Conservation (phyloP, 2,113 vertebrate species). For the Gavialis gangeticus region DNA sequence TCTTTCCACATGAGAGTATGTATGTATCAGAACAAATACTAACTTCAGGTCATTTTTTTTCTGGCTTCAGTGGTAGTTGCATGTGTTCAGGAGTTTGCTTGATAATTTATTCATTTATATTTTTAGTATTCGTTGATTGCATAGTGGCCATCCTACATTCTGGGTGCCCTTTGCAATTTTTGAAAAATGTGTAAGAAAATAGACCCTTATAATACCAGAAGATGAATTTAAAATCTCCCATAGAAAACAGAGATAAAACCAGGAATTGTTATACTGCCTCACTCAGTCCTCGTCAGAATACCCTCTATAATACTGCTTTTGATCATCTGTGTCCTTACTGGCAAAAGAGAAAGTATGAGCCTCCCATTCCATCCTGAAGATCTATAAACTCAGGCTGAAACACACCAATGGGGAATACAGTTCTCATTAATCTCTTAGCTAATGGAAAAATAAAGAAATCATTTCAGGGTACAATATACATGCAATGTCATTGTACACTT, state of each 20-base stretch:
- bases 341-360: neutral
- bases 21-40: neutral
- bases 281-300: neutral
- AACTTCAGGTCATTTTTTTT: neutral
- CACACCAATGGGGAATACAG: neutral
- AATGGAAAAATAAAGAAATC: neutral
- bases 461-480: neutral
- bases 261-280: neutral
- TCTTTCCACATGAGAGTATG: neutral
- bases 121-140: neutral
- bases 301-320: neutral
- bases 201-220: neutral
- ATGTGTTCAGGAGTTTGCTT: neutral
- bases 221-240: neutral
- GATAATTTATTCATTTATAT: neutral
- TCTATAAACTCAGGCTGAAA: neutral
- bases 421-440: neutral
- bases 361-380: neutral
- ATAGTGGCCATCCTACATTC: neutral
- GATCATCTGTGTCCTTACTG: neutral
- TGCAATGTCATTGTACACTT: neutral
- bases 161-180: neutral
- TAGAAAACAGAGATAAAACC: neutral
- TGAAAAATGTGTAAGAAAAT: neutral
- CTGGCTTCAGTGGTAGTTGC: neutral